Conservation (phyloP, 2,888 invertebrate species). For the Adelphocoris suturalis region DNA sequence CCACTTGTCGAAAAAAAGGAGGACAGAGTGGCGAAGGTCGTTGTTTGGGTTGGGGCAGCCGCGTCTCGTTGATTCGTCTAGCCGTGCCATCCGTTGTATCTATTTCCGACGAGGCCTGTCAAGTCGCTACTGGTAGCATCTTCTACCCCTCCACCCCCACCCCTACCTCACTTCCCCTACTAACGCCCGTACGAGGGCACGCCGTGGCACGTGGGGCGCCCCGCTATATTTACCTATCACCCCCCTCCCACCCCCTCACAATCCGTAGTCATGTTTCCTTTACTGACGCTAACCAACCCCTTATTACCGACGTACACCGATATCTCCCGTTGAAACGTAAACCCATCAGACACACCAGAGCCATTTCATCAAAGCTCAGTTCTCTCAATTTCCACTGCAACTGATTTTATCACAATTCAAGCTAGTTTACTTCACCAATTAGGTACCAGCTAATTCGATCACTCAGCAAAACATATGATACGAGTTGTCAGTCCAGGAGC, state of each 20-base stretch:
- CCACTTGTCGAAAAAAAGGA: neutral
- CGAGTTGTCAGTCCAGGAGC: too few species aligned
- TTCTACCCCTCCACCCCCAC: neutral
- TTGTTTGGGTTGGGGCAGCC: slow-evolving; percentile 57
- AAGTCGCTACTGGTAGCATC: slow-evolving; percentile 39
- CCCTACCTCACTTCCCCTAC: neutral
- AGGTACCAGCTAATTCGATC: too few species aligned
- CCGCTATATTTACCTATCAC: slow-evolving; percentile 39
- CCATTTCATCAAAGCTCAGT: neutral
- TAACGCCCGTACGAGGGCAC: slow-evolving; percentile 14
- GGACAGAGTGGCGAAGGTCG: slow-evolving; percentile 49
- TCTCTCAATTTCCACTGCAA: neutral
- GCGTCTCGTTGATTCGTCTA: slow-evolving; percentile 65
- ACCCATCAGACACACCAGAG: neutral
- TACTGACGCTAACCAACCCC: slow-evolving; percentile 42
- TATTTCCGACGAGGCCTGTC: slow-evolving; percentile 51
- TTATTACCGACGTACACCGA: slow-evolving; percentile 39
- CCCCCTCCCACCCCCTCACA: neutral
- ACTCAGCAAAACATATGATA: too few species aligned
- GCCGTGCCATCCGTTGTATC: slow-evolving; percentile 29
- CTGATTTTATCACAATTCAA: too few species aligned
- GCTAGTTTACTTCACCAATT: too few species aligned
- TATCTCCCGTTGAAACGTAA: slow-evolving; percentile 36
- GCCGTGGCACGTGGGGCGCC: slow-evolving; percentile 31
- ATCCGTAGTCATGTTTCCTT: slow-evolving; percentile 13